Percentiles rank a stretch among this genome's conserved stretches.
Evolutionary conservation across 2,113 vertebrate species (phyloP).

Genomic region (Corythornis vintsioides): DNA sequence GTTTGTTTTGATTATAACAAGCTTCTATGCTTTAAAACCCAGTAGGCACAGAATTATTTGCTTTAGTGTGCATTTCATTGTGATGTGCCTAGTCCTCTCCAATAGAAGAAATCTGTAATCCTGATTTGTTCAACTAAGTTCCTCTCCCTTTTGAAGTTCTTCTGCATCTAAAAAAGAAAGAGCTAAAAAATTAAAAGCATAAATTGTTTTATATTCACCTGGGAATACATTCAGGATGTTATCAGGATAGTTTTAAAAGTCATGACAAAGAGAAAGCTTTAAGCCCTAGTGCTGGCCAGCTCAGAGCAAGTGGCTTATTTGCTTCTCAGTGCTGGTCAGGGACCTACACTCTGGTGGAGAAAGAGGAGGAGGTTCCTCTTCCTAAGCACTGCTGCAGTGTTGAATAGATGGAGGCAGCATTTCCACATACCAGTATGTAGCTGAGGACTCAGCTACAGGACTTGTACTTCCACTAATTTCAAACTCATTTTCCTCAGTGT

Average conservation of each 20-base stretch:
- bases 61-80: not conserved
- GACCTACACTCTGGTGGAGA: not conserved
- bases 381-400: not conserved
- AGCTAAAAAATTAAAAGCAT: not conserved
- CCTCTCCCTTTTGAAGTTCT: not conserved
- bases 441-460: not conserved
- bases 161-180: not conserved
- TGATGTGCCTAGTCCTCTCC: not conserved
- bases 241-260: not conserved
- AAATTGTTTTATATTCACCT: not conserved
- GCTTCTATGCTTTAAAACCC: not conserved
- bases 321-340: not conserved
- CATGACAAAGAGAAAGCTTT: not conserved
- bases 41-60: not conserved
- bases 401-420: not conserved
- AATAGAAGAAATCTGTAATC: not conserved
- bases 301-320: not conserved
- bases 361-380: not conserved
- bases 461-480: not conserved
- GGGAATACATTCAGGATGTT: not conserved
- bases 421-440: rapidly evolving
- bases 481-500: not conserved
- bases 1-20: not conserved
- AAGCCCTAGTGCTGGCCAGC: not conserved
- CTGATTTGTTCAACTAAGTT: not conserved